phyloP scores from a whole-genome alignment of 2,113 vertebrate genomes.

The Leptodactylus fuscus region DNA sequence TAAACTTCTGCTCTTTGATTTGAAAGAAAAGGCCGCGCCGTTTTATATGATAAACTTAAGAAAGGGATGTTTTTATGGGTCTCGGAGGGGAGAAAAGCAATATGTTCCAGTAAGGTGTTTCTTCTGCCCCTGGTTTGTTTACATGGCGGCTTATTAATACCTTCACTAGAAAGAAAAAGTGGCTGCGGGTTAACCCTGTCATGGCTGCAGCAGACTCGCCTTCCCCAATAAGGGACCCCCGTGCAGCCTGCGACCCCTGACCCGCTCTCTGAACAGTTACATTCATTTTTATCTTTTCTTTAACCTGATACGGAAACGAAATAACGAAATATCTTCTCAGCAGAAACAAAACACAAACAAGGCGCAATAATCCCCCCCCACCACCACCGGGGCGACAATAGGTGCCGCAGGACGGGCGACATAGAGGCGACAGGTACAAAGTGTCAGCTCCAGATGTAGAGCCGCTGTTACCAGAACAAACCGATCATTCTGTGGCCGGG shows the following conservation, averaged over 20 bases:
- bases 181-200: slow-evolving; percentile 17
- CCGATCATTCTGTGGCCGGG: slow-evolving; percentile 24
- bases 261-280: not conserved
- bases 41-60: slow-evolving; percentile 57
- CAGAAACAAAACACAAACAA: too few relatives aligned
- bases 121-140: slow-evolving; percentile 42
- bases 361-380: not conserved
- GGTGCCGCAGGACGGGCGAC: not conserved
- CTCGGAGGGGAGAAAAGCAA: slow-evolving; percentile 54
- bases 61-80: slow-evolving; percentile 53
- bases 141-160: slow-evolving; percentile 45
- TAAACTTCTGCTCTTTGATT: slow-evolving; percentile 57
- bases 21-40: slow-evolving; percentile 43
- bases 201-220: not conserved
- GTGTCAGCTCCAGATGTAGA: slow-evolving; percentile 24
- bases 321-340: too few relatives aligned
- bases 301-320: not conserved
- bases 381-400: too few relatives aligned
- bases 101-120: slow-evolving; percentile 52
- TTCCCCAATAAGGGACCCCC: too few relatives aligned
- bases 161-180: not conserved
- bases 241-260: not conserved
- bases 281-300: not conserved
- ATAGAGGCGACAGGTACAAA: slow-evolving; percentile 32
- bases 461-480: slow-evolving; percentile 33